Base-by-base conservation (phyloP, 30 jellyfish, hydroid and myxozoan genomes). In the Euphysa ruthae region DNA sequence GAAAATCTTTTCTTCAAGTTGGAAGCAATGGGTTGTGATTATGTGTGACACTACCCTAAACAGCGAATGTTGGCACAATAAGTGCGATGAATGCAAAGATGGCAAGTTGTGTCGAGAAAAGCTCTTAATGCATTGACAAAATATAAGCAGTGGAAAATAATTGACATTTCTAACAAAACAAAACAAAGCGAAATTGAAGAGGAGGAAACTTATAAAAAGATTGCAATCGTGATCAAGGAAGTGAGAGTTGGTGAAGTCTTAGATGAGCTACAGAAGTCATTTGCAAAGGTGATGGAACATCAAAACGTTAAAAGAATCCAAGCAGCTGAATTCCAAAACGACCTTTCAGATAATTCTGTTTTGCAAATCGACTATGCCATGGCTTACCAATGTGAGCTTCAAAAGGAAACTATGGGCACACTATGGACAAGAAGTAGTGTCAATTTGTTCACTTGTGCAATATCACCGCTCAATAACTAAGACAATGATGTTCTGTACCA, bases 321-420 rank as follows among this genome's bases (percentile, higher is more conserved):
- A 49, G 73, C 71, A 55, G 81, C 62, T 58, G 35, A 56, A 1
- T 72, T 56, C 58, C 50, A 72, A 22, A 56, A 55, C 20, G 84
- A 72, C 83, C n/a, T n/a, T n/a, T n/a, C n/a, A n/a, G n/a, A n/a
- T n/a, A n/a, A n/a, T n/a, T n/a, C n/a, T n/a, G n/a, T n/a, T n/a
- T n/a, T 38, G 54, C 54, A 38, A n/a, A 38, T 38, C n/a, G 54
- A 38, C 14, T 38, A 12, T 38, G 54, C 54, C n/a, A 13, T 12
- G 54, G 54, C 54, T 12, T 38, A 38, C 54, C n/a, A 38, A 13
- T 38, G n/a, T n/a, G n/a, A n/a, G 54, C n/a, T 38, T 13, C 54
- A 38, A n/a, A n/a, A 38, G 54, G 54, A 38, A 38, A n/a, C n/a
- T 38, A 38, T 38, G 54, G 54, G 54, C 13, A n/a, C 54, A 38